Conservation (phyloP, 23 tunicate species). For the Oikopleura dioica region DNA sequence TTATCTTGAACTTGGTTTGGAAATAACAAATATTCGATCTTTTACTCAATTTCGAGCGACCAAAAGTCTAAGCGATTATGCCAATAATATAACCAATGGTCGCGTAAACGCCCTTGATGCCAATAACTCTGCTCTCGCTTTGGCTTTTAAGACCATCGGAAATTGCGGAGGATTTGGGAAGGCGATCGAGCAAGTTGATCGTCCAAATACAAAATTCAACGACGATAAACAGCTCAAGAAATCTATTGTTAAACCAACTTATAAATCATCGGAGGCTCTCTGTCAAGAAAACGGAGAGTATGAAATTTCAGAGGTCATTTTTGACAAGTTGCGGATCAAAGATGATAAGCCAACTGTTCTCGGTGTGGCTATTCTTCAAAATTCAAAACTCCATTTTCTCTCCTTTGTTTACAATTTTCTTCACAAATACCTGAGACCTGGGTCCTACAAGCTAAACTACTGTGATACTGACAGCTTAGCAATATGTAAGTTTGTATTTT, state of each 20-base stretch:
- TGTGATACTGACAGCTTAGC: background rate
- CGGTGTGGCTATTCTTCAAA: background rate
- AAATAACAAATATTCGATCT: background rate
- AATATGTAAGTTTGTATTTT: background rate
- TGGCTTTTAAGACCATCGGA: slow-evolving; percentile 7
- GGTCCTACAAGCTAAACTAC: background rate
- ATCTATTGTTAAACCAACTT: background rate
- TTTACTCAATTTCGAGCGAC: background rate
- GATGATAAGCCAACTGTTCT: background rate
- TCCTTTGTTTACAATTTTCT: background rate
- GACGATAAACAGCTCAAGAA: background rate
- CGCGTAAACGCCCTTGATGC: background rate
- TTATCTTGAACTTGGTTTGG: background rate
- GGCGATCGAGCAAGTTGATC: background rate
- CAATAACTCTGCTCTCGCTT: background rate
- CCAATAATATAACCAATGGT: background rate
- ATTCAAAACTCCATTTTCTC: background rate
- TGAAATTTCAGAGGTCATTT: background rate
- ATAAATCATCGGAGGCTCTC: background rate
- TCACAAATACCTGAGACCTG: background rate
- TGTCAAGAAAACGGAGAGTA: background rate
- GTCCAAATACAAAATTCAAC: background rate
- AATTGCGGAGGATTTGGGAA: background rate
- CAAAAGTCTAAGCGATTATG: too few species aligned
- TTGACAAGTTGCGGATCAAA: background rate